These are phyloP conservation scores for Aegypius monachus DNA, from an alignment of 2,113 vertebrate species.

Conservation along the genomic window DNA sequence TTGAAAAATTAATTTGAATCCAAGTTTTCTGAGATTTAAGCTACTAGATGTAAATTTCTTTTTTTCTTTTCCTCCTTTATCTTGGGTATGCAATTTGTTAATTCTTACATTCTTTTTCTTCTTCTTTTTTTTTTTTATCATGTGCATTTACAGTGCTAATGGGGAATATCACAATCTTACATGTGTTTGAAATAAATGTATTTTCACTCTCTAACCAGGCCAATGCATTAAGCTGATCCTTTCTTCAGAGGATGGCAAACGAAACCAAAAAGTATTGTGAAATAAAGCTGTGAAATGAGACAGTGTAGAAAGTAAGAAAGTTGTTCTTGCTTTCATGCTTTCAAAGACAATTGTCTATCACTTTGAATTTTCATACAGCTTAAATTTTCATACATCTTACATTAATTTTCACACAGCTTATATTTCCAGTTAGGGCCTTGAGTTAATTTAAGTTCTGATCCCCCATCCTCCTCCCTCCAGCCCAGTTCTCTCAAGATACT, in stretches of 20 bases:
- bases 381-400: background rate
- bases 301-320: background rate
- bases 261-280: background rate
- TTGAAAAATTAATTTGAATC: background rate
- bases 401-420: background rate
- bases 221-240: background rate
- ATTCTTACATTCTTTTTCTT: background rate
- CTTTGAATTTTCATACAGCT: background rate
- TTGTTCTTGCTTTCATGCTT: background rate
- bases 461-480: background rate
- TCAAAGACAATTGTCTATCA: background rate
- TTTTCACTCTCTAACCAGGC: background rate
- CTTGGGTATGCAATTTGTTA: background rate
- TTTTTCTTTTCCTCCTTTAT: background rate
- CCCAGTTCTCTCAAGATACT: background rate
- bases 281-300: background rate
- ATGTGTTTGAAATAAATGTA: background rate
- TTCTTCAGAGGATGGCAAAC: background rate
- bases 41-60: background rate
- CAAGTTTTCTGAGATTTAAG: background rate
- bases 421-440: background rate
- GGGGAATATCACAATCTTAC: background rate
- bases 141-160: background rate
- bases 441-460: background rate
- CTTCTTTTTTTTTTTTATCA: background rate